Evolutionary conservation across 2,113 vertebrate genomes (phyloP).

Genomic region (Phaethon lepturus): DNA sequence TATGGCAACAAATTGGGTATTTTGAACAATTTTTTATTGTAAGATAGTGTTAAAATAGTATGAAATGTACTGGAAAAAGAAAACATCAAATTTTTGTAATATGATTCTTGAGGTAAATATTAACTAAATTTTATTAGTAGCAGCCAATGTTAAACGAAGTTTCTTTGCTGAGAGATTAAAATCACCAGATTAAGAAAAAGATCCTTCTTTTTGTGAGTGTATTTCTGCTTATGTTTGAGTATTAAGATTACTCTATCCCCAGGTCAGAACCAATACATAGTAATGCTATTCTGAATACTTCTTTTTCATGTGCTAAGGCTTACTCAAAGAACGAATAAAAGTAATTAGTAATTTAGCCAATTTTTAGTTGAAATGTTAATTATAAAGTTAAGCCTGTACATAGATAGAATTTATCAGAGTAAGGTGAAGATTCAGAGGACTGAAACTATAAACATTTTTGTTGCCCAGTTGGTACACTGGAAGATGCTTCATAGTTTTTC

Average conservation of each 20-base stretch:
- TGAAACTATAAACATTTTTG: slow-evolving; percentile 4
- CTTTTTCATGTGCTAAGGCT: background rate
- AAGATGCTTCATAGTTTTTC: slow-evolving; percentile 4
- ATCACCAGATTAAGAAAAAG: background rate
- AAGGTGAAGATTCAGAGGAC: background rate
- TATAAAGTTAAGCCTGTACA: background rate
- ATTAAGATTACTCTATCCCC: background rate
- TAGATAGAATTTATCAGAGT: background rate
- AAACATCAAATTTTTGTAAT: background rate
- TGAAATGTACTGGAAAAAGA: background rate
- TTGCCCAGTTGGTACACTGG: background rate
- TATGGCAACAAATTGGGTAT: background rate
- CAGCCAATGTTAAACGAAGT: background rate
- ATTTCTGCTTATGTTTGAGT: background rate
- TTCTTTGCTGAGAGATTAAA: background rate
- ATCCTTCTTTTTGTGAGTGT: background rate
- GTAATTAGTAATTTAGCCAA: background rate
- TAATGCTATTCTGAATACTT: background rate
- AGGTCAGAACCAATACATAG: background rate
- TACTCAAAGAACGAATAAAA: background rate
- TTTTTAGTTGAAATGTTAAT: background rate
- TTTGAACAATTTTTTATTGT: background rate
- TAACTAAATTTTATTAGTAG: background rate
- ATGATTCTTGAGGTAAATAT: background rate
- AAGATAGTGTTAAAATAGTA: background rate